Base-by-base conservation (phyloP, 2,113 vertebrate species). In the Indicator maculatus region DNA sequence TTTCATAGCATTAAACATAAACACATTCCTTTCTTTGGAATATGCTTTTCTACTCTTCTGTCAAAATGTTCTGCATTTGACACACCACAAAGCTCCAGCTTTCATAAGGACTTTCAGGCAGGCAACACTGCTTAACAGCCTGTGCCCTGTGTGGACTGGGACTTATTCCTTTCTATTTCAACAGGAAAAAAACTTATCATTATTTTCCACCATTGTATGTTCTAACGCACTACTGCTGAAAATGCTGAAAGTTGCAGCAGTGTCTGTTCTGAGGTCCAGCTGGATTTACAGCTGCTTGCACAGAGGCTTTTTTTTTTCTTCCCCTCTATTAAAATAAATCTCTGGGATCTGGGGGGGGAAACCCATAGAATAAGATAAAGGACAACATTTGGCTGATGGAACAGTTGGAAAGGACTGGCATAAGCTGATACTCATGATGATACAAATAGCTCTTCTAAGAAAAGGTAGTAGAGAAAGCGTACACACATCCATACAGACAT, bases 1-100 rank as follows among this genome's bases (percentile, higher is more conserved):
- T 94, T 66, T 71, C 72, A 92, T 66, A 55, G 75, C 95, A 96
- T 95, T 65, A 96, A 95, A 79, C 73, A 86, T 15, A 93, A 88
- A 75, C 90, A 55, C 81, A 89, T 94, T 89, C 74, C 82, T 94
- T 82, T 87, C 59, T 78, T 94, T 87, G 92, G 72, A 96, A 92
- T 88, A 93, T 69, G 52, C 23, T 89, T 89, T 90, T 60, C 65
- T 93, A 65, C 59, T 78, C n/a, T 83, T 93, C 77, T 80, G 58
- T 94, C 78, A 91, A 87, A 85, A 83, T 88, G 75, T 78, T 86
- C 82, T 83, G 44, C 83, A 81, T 94, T 83, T 90, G 65, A 41
- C 77, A 79, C 24, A 74, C 50, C 77, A 81, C 76, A 72, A 83
- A 89, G 26, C 30, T 88, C 38, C 75, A 78, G 53, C 33, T 94